Evolutionary conservation across 2,113 vertebrate genomes (phyloP).

Genomic region (Oriolus oriolus): DNA sequence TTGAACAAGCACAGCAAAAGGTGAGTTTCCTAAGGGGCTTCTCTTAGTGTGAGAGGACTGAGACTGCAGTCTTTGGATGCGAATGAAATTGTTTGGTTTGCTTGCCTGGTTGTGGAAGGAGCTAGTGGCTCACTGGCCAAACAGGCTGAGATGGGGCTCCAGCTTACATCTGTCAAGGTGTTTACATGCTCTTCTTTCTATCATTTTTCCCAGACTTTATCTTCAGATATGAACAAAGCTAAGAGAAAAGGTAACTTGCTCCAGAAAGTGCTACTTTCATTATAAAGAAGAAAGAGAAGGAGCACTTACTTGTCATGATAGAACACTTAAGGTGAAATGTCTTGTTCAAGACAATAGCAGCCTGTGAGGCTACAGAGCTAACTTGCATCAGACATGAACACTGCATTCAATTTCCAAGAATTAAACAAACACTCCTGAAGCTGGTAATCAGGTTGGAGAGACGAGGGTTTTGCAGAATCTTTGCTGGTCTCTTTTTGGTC

Average conservation of each 20-base stretch:
- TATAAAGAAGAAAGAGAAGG: not conserved
- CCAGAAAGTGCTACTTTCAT: not conserved
- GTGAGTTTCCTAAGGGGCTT: not conserved
- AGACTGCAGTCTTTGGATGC: not conserved
- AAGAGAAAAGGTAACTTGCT: not conserved
- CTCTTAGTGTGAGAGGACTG: not conserved
- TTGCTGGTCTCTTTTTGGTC: not conserved
- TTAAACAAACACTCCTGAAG: not conserved
- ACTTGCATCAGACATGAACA: not conserved
- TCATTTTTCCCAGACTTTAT: not conserved
- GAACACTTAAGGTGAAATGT: not conserved
- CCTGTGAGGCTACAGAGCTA: not conserved
- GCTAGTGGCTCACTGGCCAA: not conserved
- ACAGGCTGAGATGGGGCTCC: not conserved
- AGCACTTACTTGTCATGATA: not conserved
- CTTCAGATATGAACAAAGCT: not conserved
- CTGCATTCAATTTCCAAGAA: not conserved
- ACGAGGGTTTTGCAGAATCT: not conserved
- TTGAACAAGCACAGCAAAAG: not conserved
- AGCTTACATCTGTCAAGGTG: not conserved
- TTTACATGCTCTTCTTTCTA: not conserved
- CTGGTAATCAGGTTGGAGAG: not conserved
- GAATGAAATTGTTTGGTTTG: not conserved
- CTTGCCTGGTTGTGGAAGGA: not conserved
- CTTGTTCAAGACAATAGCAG: not conserved